Conservation (phyloP, 1,140 invertebrate species). For the Mycetomoellerius zeteki region DNA sequence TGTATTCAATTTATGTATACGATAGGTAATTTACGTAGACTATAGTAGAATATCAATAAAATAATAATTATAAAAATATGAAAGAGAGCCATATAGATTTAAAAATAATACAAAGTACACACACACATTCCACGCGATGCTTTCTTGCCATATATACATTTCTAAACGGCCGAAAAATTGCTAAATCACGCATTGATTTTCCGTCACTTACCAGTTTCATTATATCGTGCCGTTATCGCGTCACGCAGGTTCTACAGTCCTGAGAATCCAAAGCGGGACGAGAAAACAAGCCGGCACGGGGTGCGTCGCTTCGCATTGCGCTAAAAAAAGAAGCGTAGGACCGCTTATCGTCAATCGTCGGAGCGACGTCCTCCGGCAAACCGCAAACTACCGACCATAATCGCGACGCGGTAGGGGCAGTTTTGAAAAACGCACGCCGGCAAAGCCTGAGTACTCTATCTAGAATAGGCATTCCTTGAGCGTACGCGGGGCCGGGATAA, state of each 20-base stretch:
- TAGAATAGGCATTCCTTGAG: constrained; percentile 67
- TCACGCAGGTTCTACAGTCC: constrained; percentile 1
- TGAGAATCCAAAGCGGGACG: constrained; percentile 59
- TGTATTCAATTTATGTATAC: background rate
- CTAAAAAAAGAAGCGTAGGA: constrained; percentile 60
- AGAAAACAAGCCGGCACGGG: constrained; percentile 23
- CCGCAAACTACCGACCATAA: constrained; percentile 74
- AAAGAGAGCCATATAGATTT: background rate
- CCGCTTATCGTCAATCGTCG: constrained; percentile 71
- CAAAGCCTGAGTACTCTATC: constrained; percentile 37
- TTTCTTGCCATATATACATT: background rate
- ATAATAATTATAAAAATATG: background rate
- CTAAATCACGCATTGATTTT: constrained; percentile 29
- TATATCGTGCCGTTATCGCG: constrained; percentile 37
- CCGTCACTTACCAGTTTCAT: constrained; percentile 19
- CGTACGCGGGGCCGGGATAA: constrained; percentile 40
- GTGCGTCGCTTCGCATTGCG: background rate
- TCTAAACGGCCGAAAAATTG: background rate
- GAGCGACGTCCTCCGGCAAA: constrained; percentile 72
- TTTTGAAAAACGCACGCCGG: constrained; percentile 66
- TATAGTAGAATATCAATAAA: background rate
- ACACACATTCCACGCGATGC: background rate
- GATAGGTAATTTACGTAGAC: background rate
- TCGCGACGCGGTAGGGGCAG: constrained; percentile 59
- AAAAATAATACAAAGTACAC: background rate